Evolutionary conservation across 2,797 vertebrate genomes (phyloP).

Genomic region (Hippoglossus hippoglossus): DNA sequence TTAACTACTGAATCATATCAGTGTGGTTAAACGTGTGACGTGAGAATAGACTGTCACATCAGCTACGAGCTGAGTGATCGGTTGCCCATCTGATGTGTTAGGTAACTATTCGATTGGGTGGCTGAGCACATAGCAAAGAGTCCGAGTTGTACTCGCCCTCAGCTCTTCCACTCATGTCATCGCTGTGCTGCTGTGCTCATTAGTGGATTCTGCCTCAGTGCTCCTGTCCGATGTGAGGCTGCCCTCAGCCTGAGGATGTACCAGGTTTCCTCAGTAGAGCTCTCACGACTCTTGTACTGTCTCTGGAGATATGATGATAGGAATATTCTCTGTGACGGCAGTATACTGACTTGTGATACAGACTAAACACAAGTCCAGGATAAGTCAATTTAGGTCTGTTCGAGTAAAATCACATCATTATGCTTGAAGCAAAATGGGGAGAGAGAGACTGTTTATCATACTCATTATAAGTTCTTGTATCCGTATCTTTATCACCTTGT

Average conservation of each 20-base stretch:
- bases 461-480: not conserved
- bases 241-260: conserved; percentile 16
- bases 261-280: conserved; percentile 23
- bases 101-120: conserved; percentile 34
- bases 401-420: not conserved
- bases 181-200: conserved; percentile 26
- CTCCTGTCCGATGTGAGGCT: conserved; percentile 43
- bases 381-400: not conserved
- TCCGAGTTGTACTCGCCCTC: not conserved
- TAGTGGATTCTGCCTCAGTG: conserved; percentile 43
- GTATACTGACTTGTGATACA: not conserved
- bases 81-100: conserved; percentile 5
- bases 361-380: conserved; percentile 5
- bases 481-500: not conserved
- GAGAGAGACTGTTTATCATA: not conserved
- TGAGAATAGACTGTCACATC: no score
- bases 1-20: no score
- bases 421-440: not conserved
- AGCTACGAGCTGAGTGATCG: no score
- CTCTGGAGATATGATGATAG: no score
- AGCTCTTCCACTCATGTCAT: conserved; percentile 5
- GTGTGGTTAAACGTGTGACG: no score
- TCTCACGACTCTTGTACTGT: not conserved
- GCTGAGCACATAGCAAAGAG: not conserved
- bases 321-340: conserved; percentile 9